Conservation (phyloP, 2,113 vertebrate genomes). For the Peucedramus taeniatus region DNA sequence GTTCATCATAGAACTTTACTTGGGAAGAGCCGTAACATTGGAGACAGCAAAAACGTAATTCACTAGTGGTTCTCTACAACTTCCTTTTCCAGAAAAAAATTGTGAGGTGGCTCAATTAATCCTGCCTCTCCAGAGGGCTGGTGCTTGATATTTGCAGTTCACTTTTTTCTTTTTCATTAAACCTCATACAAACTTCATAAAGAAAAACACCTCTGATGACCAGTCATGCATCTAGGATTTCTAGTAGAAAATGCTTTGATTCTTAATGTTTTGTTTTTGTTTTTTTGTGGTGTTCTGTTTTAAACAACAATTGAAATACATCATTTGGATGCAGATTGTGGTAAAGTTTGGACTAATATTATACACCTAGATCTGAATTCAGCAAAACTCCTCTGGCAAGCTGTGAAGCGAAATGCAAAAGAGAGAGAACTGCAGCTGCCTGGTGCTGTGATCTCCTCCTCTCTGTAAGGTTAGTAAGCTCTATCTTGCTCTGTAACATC, state of each 20-base stretch:
- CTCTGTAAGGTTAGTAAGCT: not conserved
- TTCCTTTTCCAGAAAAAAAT: not conserved
- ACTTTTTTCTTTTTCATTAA: not conserved
- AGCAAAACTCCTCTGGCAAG: not conserved
- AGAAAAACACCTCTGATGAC: not conserved
- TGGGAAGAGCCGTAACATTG: not conserved
- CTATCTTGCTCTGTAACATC: not conserved
- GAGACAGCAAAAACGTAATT: not conserved
- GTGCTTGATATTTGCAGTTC: not conserved
- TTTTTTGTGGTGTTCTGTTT: not conserved
- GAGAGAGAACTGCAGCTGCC: not conserved
- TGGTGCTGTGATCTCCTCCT: not conserved
- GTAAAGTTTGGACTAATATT: not conserved
- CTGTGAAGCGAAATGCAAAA: not conserved
- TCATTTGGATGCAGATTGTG: not conserved
- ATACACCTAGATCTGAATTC: not conserved
- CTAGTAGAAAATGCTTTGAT: not conserved
- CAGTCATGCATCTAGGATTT: not conserved
- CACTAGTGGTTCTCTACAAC: not conserved
- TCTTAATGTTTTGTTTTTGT: not conserved
- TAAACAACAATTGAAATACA: not conserved
- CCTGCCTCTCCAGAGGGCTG: not conserved
- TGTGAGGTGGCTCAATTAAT: not conserved
- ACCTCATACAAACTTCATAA: not conserved
- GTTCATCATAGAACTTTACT: not conserved